These are phyloP conservation scores for Archaeoteleia sp. DNA, from an alignment of 2,888 invertebrate species.

Conservation along the genomic window DNA sequence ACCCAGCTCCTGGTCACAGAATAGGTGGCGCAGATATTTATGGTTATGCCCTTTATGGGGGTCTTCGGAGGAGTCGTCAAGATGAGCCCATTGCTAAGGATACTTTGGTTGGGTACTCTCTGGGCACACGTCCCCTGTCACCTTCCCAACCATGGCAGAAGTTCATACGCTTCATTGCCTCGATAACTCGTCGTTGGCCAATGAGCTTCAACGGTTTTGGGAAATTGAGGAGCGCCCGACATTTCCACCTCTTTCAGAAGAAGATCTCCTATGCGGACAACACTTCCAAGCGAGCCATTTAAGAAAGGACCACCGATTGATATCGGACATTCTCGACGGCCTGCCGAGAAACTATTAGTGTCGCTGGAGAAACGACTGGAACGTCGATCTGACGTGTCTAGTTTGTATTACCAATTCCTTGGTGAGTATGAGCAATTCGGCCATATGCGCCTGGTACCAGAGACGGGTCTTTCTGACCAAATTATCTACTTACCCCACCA, in stretches of 20 bases:
- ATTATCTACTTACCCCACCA: conserved; percentile 26
- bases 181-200: not conserved
- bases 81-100: too few species aligned
- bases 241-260: not conserved
- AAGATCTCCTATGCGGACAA: not conserved
- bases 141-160: not conserved
- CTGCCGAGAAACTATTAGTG: not conserved
- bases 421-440: not conserved
- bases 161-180: not conserved
- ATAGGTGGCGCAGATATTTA: too few species aligned
- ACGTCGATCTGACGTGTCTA: not conserved
- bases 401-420: conserved; percentile 1
- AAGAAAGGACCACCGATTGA: not conserved
- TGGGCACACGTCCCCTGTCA: too few species aligned
- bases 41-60: too few species aligned
- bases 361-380: conserved; percentile 1
- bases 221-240: conserved; percentile 5
- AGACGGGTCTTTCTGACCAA: too few species aligned
- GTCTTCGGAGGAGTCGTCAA: too few species aligned
- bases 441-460: conserved; percentile 1
- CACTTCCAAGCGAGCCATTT: conserved; percentile 7
- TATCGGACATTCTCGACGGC: conserved; percentile 3
- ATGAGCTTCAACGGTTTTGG: conserved; percentile 2
- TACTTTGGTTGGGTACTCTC: too few species aligned
- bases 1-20: too few species aligned